Percentiles rank a stretch among this genome's conserved stretches.
phyloP scores from a whole-genome alignment of 2,797 vertebrate species.

The Alauda arvensis region DNA sequence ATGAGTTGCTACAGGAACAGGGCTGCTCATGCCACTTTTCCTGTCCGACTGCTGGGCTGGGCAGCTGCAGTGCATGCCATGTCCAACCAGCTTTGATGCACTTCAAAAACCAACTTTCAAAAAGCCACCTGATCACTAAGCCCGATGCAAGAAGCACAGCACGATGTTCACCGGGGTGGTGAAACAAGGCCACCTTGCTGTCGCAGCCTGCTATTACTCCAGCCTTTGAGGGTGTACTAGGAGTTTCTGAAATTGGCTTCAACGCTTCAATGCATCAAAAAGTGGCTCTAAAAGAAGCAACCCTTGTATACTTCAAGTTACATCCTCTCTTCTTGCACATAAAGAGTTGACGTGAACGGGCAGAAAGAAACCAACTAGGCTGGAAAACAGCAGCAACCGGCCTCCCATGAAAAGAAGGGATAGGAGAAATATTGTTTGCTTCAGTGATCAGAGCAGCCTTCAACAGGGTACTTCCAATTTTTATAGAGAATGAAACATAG shows the following conservation, averaged over 20 bases:
- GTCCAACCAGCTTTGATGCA: not conserved
- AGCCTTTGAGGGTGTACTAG: not conserved
- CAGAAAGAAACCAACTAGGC: not conserved
- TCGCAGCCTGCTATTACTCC: not conserved
- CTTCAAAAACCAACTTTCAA: not conserved
- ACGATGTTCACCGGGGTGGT: not conserved
- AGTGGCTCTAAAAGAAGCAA: not conserved
- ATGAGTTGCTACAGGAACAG: not conserved
- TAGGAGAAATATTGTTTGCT: not conserved
- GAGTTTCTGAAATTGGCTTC: not conserved
- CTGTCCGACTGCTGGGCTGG: not conserved
- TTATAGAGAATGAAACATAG: not conserved
- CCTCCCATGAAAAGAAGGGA: not conserved
- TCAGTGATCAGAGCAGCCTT: not conserved
- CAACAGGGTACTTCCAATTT: not conserved
- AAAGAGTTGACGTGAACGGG: not conserved
- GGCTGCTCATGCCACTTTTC: not conserved
- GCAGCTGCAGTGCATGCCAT: not conserved
- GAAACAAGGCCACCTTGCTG: constrained; percentile 27
- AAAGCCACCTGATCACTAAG: not conserved
- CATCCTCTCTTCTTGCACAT: not conserved
- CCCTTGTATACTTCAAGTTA: not conserved
- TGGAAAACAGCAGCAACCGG: not conserved
- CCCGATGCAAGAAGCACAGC: not conserved
- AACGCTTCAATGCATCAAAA: not conserved